phyloP scores from a whole-genome alignment of 1,140 invertebrate genomes.

The Papilio machaon region DNA sequence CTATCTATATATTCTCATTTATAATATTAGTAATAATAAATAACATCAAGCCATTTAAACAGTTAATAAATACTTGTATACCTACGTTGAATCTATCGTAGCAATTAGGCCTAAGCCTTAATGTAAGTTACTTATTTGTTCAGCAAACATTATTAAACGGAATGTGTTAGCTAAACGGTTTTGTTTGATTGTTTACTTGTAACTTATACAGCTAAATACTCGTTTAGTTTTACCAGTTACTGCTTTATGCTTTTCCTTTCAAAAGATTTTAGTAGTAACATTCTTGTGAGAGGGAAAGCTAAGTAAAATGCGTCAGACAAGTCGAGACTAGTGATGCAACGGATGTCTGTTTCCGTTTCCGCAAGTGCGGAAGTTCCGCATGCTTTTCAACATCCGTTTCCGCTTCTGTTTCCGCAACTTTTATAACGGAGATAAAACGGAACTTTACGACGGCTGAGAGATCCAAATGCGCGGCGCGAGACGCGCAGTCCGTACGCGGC shows the following conservation, averaged over 20 bases:
- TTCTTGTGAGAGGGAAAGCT: slow-evolving; percentile 9
- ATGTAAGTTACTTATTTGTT: slow-evolving; percentile 23
- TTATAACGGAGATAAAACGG: too few relatives aligned
- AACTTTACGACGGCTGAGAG: too few relatives aligned
- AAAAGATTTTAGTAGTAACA: neutral
- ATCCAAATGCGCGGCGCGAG: too few relatives aligned
- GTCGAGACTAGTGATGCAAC: too few relatives aligned
- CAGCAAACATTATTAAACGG: slow-evolving; percentile 16
- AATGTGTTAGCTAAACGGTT: slow-evolving; percentile 24
- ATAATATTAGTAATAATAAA: too few relatives aligned
- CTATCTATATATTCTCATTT: too few relatives aligned
- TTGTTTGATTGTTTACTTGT: slow-evolving; percentile 23
- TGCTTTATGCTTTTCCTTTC: slow-evolving; percentile 15
- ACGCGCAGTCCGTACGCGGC: too few relatives aligned
- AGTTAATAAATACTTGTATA: neutral
- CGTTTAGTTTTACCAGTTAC: neutral
- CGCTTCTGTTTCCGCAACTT: too few relatives aligned
- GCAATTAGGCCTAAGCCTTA: slow-evolving; percentile 13
- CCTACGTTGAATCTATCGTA: neutral
- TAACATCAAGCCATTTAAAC: too few relatives aligned
- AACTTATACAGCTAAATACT: neutral
- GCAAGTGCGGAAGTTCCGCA: too few relatives aligned
- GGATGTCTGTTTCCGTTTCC: too few relatives aligned
- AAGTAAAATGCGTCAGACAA: neutral
- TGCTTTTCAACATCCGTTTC: too few relatives aligned